Evolutionary conservation across 2,888 invertebrate genomes (phyloP), one percentile per base, ranked within the genome.

Genomic region (Meteorus cinctellus): DNA sequence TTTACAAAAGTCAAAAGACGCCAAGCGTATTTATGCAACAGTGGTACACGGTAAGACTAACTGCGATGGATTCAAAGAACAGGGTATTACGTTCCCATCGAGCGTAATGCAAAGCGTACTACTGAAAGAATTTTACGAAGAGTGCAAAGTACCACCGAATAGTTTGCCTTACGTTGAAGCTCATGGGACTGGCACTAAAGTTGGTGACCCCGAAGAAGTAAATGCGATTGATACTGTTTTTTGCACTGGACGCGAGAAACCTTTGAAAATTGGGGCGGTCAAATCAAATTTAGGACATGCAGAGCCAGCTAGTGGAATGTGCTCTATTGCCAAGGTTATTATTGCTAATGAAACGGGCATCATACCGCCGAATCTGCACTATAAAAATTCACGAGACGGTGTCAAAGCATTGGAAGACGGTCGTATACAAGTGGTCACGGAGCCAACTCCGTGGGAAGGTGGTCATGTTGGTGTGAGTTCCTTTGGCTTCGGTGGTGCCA

Each of bases 201-300:
- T 96, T 2, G 97, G 98, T 24, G 98, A 98, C 90, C 97, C 98
- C 0, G 97, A 97, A 87, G 98, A 98, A 90, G 91, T 97, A 74
- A 91, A 93, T 81, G 95, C 96, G 0, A 93, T 98, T 69, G 95
- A 96, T 68, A 94, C 94, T 81, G 92, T 96, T 45, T 94, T 97
- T 87, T 95, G 95, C 85, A 92, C 92, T 4, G 93, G 93, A 29
- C 92, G 97, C n/a, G 93, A 92, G 0, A 93, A 92, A 0, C 95
- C 98, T 0, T 91, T 97, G 0, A 90, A 93, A 71, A 95, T 98
- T 76, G 98, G 98, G 1, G 96, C 98, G 0, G 94, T 97, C 45
- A 98, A 98, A 88, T 97, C 97, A 0, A 98, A 98, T 89, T 92
- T 98, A 88, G 98, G 98, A 0, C 98, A 98, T 89, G 93, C 96